phyloP scores from a whole-genome alignment of 2,797 vertebrate species.

The Enteromius paludinosus region DNA sequence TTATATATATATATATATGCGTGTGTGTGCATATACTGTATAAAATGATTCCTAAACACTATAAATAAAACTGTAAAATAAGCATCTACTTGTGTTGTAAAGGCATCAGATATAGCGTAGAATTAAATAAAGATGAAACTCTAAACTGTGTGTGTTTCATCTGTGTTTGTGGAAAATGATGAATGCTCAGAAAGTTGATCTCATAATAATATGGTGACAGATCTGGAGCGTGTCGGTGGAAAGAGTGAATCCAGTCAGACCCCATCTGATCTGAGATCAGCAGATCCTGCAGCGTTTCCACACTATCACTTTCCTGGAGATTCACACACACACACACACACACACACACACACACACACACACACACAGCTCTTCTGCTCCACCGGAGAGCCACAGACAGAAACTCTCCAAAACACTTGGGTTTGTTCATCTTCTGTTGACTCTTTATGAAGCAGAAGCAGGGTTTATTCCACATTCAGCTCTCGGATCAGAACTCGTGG shows the following conservation, averaged over 20 bases:
- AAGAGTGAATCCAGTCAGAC: not conserved
- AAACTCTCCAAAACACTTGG: not conserved
- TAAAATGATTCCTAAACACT: not conserved
- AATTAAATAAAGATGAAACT: not conserved
- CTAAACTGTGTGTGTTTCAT: not conserved
- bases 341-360: too few relatives aligned
- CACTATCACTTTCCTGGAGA: not conserved
- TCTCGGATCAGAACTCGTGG: not conserved
- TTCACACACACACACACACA: not conserved
- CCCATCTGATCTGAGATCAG: not conserved
- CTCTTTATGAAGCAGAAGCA: not conserved
- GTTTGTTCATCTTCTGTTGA: too few relatives aligned
- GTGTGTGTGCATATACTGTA: too few relatives aligned
- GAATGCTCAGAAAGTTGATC: not conserved
- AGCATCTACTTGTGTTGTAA: not conserved
- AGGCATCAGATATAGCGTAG: not conserved
- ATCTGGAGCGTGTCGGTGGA: not conserved
- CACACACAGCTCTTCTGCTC: too few relatives aligned
- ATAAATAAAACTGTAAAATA: not conserved
- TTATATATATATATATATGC: too few relatives aligned
- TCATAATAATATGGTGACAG: not conserved
- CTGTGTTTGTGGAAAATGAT: constrained; percentile 2
- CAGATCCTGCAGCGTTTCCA: not conserved
- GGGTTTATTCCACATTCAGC: not conserved
- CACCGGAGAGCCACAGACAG: too few relatives aligned